phyloP scores from a whole-genome alignment of 1,140 invertebrate species.

The Aphaenogaster rudis region DNA sequence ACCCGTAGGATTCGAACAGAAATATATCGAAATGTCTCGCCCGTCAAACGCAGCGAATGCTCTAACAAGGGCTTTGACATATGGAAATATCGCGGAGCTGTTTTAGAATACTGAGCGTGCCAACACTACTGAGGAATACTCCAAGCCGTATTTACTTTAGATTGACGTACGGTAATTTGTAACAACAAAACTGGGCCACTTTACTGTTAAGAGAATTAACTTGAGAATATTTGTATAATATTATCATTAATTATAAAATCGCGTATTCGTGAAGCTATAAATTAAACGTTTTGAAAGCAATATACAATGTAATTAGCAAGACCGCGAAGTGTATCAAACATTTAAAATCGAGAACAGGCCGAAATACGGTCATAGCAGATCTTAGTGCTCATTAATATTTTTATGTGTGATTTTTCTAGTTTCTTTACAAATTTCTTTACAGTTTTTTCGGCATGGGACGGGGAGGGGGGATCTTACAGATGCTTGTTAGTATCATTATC shows the following conservation, averaged over 20 bases:
- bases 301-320: no score
- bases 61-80: neutral
- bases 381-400: no score
- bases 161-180: neutral
- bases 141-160: neutral
- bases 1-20: neutral
- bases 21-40: constrained; percentile 47
- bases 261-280: neutral
- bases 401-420: no score
- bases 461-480: no score
- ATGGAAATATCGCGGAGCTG: constrained; percentile 10
- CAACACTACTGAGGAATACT: neutral
- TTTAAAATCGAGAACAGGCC: no score
- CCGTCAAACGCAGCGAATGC: constrained; percentile 42
- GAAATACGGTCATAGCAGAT: no score
- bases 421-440: no score
- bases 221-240: neutral
- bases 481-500: no score
- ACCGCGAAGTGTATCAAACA: no score
- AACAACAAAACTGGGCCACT: neutral
- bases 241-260: neutral
- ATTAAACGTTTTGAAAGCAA: neutral
- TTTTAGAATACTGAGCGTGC: neutral
- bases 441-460: no score
- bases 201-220: neutral